Conservation (phyloP, 2,888 invertebrate genomes). For the Entomobrya multifasciata region DNA sequence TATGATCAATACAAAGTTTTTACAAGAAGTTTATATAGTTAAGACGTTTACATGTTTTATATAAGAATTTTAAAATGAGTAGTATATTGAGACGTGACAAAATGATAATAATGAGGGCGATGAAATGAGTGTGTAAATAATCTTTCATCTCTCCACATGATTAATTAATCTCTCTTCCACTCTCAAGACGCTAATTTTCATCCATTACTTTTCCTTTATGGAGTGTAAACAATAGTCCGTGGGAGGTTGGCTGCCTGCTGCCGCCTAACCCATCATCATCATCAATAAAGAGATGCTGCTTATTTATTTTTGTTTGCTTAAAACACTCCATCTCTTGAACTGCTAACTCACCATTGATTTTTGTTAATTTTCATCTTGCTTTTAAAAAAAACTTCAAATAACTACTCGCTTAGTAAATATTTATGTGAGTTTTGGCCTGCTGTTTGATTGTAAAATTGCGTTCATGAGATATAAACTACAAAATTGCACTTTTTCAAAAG, state of each 20-base stretch:
- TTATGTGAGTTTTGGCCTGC: too few species aligned
- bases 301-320: conserved; percentile 18
- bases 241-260: conserved; percentile 40
- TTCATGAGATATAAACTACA: too few species aligned
- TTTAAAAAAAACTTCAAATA: too few species aligned
- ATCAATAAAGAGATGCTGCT: background rate
- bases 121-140: conserved; percentile 47
- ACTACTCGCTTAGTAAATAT: too few species aligned
- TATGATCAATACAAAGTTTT: too few species aligned
- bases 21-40: too few species aligned
- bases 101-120: conserved; percentile 38
- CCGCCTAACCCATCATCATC: background rate
- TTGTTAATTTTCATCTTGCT: too few species aligned
- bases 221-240: conserved; percentile 51
- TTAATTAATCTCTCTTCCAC: conserved; percentile 50
- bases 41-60: too few species aligned
- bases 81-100: conserved; percentile 9
- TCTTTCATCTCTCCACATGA: conserved; percentile 41
- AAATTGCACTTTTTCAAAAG: too few species aligned
- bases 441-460: too few species aligned
- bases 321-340: background rate
- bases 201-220: conserved; percentile 18
- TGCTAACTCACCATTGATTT: too few species aligned
- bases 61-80: conserved; percentile 26
- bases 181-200: conserved; percentile 53